Evolutionary conservation across 2,113 vertebrate species (phyloP), one percentile per base, ranked within the genome.

Genomic region (Brienomyrus brachyistius): DNA sequence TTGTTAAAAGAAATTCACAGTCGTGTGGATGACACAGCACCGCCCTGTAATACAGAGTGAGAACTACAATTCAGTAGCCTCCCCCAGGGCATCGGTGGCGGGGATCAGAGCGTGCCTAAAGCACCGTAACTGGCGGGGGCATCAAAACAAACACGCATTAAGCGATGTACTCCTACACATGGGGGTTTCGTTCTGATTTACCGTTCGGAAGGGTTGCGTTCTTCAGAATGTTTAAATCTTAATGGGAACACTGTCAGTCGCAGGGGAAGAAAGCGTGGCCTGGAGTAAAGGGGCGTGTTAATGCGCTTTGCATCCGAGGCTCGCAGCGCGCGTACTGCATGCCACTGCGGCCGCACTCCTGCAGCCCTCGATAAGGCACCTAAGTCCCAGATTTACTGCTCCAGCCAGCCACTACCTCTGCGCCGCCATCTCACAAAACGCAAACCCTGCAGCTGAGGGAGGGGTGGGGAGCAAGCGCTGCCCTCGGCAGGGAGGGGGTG

Each of bases 351-450:
- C 94, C 94, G 92, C 93, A 93, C 94, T 95, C 92, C 94, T 96
- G 95, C 94, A 92, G 94, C 94, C 94, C 92, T 94, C 86, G 95
- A 96, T 96, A 96, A 96, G 94, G 94, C 94, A 94, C 94, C 95
- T 95, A 94, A 96, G 93, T 94, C 95, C 94, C 92, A 95, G 95
- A 96, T 96, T 96, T 96, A 94, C 91, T 93, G 95, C 95, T 96
- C 95, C 95, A 93, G 94, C 94, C 95, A 95, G 95, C 95, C 94
- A 90, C 95, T 94, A 95, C 95, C 95, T 96, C 94, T 93, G 92
- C 92, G 90, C 92, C 91, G 92, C 93, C 91, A 93, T 94, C 93
- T 93, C 91, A 91, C 92, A 95, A 95, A 95, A 93, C 94, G 94
- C 94, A 94, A 92, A 91, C 92, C 94, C 92, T 93, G 94, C 59